Evolutionary conservation across 2,888 invertebrate species (phyloP), one percentile per base, ranked within the genome.

Genomic region (Platycheirus rosarum): DNA sequence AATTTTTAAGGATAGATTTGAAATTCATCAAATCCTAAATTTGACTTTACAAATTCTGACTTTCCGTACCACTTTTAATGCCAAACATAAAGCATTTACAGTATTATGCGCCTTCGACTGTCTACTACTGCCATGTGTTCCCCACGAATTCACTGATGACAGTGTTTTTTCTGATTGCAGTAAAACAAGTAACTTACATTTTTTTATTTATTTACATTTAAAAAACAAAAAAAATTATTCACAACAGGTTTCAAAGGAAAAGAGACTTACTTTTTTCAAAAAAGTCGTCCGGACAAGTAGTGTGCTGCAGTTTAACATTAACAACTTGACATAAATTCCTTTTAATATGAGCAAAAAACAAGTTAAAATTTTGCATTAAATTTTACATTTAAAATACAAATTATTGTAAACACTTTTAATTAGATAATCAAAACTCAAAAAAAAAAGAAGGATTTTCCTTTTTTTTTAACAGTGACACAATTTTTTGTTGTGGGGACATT

Each of bases 251-350:
- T 66, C 37, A 23, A 65, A 60, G 60, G 42, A 29, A 51, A 80
- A 48, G 49, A 53, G 55, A 80, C 74, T 75, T 74, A 80, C 79
- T 57, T 53, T 78, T 69, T 44, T 60, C 44, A 65, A 60, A 40
- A 4, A 49, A 57, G 63, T 42, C 69, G 63, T 65, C 69, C 79
- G 57, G 57, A 48, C 57, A 57, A 14, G 40, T 23, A 40, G 57
- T 40, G 37, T 57, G 40, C 37, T 65, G 69, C 35, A 55, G 42
- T 40, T 62, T 62, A 73, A 60, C 51, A 62, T 18, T 53, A 16
- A 62, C 48, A 63, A 75, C 51, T 60, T 80, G 75, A 51, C 76
- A 80, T 76, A 53, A 80, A 80, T 75, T 70, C 79, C 79, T 55
- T n/a, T 49, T 48, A 63, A 26, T 48, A 44, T 78, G 62, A 40